These are phyloP conservation scores for Psittacula cyanocephala DNA, from an alignment of 2,113 vertebrate genomes.

Conservation along the genomic window DNA sequence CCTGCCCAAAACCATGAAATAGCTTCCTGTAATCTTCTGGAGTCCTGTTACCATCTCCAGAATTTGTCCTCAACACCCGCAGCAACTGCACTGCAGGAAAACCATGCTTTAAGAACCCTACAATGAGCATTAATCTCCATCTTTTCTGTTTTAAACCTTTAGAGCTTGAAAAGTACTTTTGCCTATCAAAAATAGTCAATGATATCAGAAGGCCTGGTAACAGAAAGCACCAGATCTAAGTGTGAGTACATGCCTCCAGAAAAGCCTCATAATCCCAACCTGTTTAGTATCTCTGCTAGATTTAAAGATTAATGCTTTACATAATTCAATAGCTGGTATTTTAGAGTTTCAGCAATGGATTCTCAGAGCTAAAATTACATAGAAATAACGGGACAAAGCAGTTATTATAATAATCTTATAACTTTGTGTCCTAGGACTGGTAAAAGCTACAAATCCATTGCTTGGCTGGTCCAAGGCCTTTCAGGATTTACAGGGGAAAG, in stretches of 20 bases:
- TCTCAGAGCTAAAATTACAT: neutral
- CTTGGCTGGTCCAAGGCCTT: neutral
- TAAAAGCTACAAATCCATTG: neutral
- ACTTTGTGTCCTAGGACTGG: neutral
- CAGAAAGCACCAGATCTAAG: neutral
- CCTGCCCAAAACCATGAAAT: neutral
- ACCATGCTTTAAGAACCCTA: neutral
- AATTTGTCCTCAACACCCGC: neutral
- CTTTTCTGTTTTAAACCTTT: neutral
- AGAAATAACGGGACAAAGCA: neutral
- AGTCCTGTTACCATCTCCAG: neutral
- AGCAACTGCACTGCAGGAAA: neutral
- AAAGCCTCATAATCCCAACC: neutral
- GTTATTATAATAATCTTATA: neutral
- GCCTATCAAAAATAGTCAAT: neutral
- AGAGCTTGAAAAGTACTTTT: neutral
- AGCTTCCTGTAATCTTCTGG: neutral
- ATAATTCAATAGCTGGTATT: neutral
- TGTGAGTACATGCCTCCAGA: neutral
- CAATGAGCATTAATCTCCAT: neutral
- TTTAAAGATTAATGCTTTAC: constrained; percentile 3
- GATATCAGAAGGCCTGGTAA: neutral
- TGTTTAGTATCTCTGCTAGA: neutral
- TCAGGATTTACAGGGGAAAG: neutral
- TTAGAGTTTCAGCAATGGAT: neutral